A percentile compares a stretch with the other conserved stretches of the same genome.
These are phyloP conservation scores for Baronia brevicornis DNA, from an alignment of 2,888 invertebrate species.

Conservation along the genomic window DNA sequence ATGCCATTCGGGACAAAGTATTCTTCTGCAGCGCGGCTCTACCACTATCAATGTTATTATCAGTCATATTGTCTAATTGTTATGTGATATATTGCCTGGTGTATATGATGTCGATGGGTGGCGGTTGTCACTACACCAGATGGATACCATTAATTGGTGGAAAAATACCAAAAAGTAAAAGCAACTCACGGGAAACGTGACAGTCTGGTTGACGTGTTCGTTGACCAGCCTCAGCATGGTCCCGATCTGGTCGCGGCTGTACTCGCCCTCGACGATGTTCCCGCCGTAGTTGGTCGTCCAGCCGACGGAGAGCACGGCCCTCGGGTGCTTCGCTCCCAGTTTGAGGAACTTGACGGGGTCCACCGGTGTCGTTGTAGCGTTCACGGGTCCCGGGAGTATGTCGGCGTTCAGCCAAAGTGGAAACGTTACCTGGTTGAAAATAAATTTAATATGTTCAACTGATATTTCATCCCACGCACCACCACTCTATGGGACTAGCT, in stretches of 20 bases:
- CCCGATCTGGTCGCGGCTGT: conserved; percentile 78
- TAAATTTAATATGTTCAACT: too few relatives aligned
- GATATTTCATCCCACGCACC: too few relatives aligned
- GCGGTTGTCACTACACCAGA: too few relatives aligned
- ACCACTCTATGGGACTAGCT: too few relatives aligned
- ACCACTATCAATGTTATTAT: too few relatives aligned
- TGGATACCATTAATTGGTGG: too few relatives aligned
- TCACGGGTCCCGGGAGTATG: conserved; percentile 84
- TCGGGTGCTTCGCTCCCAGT: conserved; percentile 74
- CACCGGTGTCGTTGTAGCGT: conserved; percentile 75
- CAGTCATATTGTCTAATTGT: too few relatives aligned
- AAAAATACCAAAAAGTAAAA: not conserved
- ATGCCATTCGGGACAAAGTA: too few relatives aligned
- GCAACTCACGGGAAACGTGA: conserved; percentile 83
- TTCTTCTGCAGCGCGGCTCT: too few relatives aligned
- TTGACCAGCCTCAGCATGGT: conserved; percentile 79
- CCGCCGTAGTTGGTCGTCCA: conserved; percentile 86
- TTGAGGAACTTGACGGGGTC: conserved; percentile 79
- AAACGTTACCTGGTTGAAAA: conserved; percentile 43
- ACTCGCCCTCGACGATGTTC: conserved; percentile 71
- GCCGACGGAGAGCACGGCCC: conserved; percentile 84
- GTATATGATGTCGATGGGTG: too few relatives aligned
- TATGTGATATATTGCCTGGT: too few relatives aligned
- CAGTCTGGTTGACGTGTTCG: conserved; percentile 76
- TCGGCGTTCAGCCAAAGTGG: conserved; percentile 94